Evolutionary conservation across 2,113 vertebrate genomes (phyloP), one percentile per base, ranked within the genome.

Genomic region (Hylia prasina): DNA sequence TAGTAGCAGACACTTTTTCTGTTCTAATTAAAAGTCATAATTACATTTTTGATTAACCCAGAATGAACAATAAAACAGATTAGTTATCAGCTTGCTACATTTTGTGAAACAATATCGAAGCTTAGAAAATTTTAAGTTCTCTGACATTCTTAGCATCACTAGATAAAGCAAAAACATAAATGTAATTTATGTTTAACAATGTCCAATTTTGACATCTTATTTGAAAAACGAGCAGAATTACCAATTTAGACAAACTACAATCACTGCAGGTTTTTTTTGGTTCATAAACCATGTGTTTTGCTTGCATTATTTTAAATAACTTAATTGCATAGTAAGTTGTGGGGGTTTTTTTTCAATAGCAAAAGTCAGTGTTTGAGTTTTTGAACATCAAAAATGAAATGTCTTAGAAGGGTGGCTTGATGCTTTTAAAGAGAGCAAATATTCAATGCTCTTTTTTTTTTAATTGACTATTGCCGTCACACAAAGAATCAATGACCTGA

Each of bases 21-120:
- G 53, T 84, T 95, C 88, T 95, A 96, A 97, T 97, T 97, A 95
- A 94, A 96, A 97, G 86, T 83, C 80, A 91, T 94, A 97, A 97
- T 96, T 95, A 92, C 69, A 93, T 91, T 95, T 96, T 92, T 95
- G n/a, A 97, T 97, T 95, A 96, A 96, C 71, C 45, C 71, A 54
- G 88, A 95, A 93, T 71, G 82, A 96, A 95, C 88, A 96, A 94
- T 96, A 94, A 78, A 92, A 73, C 82, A 97, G 88, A 96, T 95
- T 91, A 78, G 63, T 92, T 96, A 97, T 95, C 96, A 91, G 82
- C 80, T 87, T 92, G 72, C 75, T 94, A 78, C 77, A 95, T 94
- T 97, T 85, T 75, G 31, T 68, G 69, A 56, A 89, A 95, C 79
- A 93, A 66, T 89, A 96, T 27, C 2, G 2, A 84, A 83, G 90